Base-by-base conservation (phyloP, 2,888 invertebrate genomes). In the Tachina lurida region DNA sequence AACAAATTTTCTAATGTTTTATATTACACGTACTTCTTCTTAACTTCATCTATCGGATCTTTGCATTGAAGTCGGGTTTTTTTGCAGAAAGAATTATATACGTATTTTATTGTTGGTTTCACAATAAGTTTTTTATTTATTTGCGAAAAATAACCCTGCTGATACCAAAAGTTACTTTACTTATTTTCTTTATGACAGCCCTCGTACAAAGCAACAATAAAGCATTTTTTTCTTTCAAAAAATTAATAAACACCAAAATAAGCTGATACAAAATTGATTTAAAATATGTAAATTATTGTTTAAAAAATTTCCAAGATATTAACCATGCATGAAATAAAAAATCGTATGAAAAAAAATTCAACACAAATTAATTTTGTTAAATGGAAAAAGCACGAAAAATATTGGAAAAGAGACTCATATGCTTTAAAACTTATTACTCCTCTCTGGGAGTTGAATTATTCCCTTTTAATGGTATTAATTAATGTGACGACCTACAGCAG, bases 401-500 rank as follows among this genome's bases (percentile, higher is more conserved):
- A 78, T 70, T 70, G 60, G 22, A 68, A 76, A 43, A 73, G n/a
- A 7, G 31, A 5, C 9, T 43, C 19, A 77, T 74, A 74, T 68
- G 67, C 63, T 76, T 73, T 83, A 83, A 86, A 80, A 73, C 86
- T 83, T 73, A 54, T 43, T 84, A 56, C 62, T 43, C 62, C 58
- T 68, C 79, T 56, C 70, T 84, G 75, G 74, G 22, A 52, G 60
- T 81, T 75, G 52, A 60, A 75, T 54, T 73, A 39, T 81, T 84
- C 3, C 31, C 19, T 84, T 78, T 84, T 70, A 70, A 74, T 78
- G 41, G 65, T 43, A 86, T 86, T 86, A 86, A 83, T 86, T 86
- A 85, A 87, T 84, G 80, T 84, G 87, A 77, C 85, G 90, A 91
- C 90, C 91, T 90, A 90, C 90, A 91, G 91, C 90, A 90, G 89